Conservation (phyloP, 2,888 invertebrate genomes). For the Tortrix viridana region DNA sequence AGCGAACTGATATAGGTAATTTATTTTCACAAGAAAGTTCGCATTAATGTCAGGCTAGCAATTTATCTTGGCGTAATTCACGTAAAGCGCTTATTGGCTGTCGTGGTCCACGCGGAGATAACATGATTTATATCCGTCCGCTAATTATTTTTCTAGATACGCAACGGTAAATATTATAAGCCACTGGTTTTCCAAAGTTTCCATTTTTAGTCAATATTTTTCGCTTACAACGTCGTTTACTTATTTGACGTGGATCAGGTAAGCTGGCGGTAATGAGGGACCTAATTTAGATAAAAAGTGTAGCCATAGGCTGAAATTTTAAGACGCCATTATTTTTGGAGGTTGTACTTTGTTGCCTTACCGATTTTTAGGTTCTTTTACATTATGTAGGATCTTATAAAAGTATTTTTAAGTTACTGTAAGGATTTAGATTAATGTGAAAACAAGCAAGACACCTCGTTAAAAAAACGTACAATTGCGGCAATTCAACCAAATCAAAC, state of each 20-base stretch:
- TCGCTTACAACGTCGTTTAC: neutral
- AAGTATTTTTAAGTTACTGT: too few species aligned
- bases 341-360: too few species aligned
- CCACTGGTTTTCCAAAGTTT: constrained; percentile 30
- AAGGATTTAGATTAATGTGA: too few species aligned
- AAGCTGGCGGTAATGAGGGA: too few species aligned
- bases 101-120: constrained; percentile 67
- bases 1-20: constrained; percentile 68
- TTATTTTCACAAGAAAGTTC: constrained; percentile 71
- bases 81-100: constrained; percentile 79
- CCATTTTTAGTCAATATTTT: constrained; percentile 2
- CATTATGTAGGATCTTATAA: too few species aligned
- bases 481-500: too few species aligned
- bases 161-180: constrained; percentile 43
- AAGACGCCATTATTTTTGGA: too few species aligned
- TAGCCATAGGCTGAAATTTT: too few species aligned
- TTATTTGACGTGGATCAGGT: neutral
- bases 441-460: too few species aligned
- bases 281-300: too few species aligned
- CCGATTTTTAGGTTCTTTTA: too few species aligned
- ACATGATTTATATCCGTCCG: constrained; percentile 65
- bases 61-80: constrained; percentile 77
- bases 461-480: too few species aligned
- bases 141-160: constrained; percentile 61
- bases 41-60: constrained; percentile 72